phyloP scores from a whole-genome alignment of 2,113 vertebrate genomes.

The Muscicapa adusta region DNA sequence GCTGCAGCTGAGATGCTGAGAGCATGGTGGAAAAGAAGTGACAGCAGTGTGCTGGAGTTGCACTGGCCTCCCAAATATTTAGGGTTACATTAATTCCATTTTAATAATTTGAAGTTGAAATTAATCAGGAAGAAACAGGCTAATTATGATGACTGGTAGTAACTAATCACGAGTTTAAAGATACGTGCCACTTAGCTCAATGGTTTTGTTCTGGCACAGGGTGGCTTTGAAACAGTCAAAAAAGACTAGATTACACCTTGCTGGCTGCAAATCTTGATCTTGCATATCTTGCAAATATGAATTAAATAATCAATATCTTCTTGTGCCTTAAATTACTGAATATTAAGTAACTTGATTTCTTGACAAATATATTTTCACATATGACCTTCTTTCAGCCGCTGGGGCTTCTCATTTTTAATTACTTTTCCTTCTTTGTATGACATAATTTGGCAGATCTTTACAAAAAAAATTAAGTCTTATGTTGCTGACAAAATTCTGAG shows the following conservation, averaged over 20 bases:
- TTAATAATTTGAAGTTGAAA: neutral
- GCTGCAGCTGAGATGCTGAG: neutral
- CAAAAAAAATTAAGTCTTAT: neutral
- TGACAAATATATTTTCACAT: neutral
- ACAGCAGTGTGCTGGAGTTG: neutral
- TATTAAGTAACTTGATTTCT: neutral
- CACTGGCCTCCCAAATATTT: neutral
- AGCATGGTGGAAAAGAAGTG: neutral
- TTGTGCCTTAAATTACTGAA: neutral
- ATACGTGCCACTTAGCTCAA: neutral
- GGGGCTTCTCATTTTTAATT: neutral
- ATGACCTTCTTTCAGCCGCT: neutral
- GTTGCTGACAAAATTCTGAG: neutral
- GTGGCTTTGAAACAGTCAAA: neutral
- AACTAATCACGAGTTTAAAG: neutral
- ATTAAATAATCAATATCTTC: neutral
- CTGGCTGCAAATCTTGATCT: too few relatives aligned
- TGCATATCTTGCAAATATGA: neutral
- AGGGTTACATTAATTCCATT: neutral
- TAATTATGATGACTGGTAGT: neutral
- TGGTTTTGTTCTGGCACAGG: neutral
- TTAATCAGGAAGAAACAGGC: neutral
- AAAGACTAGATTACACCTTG: neutral
- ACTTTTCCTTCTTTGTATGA: neutral
- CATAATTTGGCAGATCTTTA: neutral